Evolutionary conservation across 2,888 invertebrate species (phyloP), one percentile per base, ranked within the genome.

Genomic region (Cryptocheilus praepositus): DNA sequence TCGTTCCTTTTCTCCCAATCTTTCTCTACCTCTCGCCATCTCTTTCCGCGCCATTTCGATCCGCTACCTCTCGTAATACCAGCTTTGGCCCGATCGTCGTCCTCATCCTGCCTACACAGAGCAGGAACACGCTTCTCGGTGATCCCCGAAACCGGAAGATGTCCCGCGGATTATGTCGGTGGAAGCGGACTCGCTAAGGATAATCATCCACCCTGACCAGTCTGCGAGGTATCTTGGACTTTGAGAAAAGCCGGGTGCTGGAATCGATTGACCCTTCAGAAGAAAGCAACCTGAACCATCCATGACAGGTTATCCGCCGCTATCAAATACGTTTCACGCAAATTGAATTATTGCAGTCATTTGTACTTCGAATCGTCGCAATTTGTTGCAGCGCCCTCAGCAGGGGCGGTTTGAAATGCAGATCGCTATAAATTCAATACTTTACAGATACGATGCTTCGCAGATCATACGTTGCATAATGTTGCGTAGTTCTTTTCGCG

Each of bases 91-190:
- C 76, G 75, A 74, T 76, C 69, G 67, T 67, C 70, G 72, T 70
- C 71, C 61, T 74, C 75, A 70, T 70, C 69, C 18, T 25, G 53
- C 36, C 63, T 71, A 60, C 54, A 54, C n/a, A 16, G 18, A 28
- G 25, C 19, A 25, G 61, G 36, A 66, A 71, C 73, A 67, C 75
- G 70, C 60, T 77, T 67, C 67, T 72, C 67, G 65, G 64, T 54
- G 65, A 74, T 71, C 71, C 73, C 67, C 67, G 71, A 74, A 79
- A 75, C 70, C 79, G 76, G 74, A 77, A 77, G 74, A 72, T 69
- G 72, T 75, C 36, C 51, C 58, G 71, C 59, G 71, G 75, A 79
- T 78, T 79, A 78, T 67, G 71, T 67, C 64, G 67, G 58, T 46
- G 59, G 46, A 45, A 55, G 51, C 28, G 64, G 66, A 59, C 56